phyloP scores from a whole-genome alignment of 2,113 vertebrate species.

The Neodontobutis hainanensis region DNA sequence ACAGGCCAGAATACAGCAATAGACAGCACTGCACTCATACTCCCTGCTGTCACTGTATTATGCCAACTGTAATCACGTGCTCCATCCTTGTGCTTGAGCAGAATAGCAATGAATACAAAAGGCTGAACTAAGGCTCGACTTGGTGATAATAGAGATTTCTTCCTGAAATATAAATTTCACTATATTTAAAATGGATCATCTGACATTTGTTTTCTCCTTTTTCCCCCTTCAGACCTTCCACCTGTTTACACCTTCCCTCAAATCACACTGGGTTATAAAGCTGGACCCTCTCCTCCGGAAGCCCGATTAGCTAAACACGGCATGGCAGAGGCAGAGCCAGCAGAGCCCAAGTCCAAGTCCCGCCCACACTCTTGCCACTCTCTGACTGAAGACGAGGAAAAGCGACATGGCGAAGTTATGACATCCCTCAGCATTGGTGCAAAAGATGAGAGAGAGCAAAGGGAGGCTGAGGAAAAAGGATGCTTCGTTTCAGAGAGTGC shows the following conservation, averaged over 20 bases:
- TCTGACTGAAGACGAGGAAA: constrained; percentile 43
- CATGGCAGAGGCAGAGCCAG: constrained; percentile 82
- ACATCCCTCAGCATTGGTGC: constrained; percentile 40
- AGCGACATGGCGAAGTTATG: constrained; percentile 50
- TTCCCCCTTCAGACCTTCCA: constrained; percentile 81
- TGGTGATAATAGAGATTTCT: neutral
- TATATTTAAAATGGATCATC: neutral
- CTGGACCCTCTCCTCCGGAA: constrained; percentile 79
- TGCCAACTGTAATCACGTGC: constrained; percentile 49
- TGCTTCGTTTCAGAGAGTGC: constrained; percentile 40
- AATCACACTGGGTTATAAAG: constrained; percentile 81
- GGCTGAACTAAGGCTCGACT: neutral
- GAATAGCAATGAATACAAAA: constrained; percentile 41
- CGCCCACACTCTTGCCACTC: constrained; percentile 49
- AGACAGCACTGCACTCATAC: constrained; percentile 29
- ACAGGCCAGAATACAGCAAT: constrained; percentile 36
- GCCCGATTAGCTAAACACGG: constrained; percentile 83
- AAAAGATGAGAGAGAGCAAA: constrained; percentile 37
- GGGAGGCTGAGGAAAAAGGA: constrained; percentile 30
- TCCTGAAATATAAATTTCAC: neutral
- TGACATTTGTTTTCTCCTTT: constrained; percentile 11
- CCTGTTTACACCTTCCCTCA: constrained; percentile 84
- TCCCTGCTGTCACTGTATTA: constrained; percentile 45
- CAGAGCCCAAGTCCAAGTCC: constrained; percentile 49
- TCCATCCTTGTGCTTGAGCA: constrained; percentile 37